Evolutionary conservation across 2,888 invertebrate species (phyloP).

Genomic region (Parascotia fuliginaria): DNA sequence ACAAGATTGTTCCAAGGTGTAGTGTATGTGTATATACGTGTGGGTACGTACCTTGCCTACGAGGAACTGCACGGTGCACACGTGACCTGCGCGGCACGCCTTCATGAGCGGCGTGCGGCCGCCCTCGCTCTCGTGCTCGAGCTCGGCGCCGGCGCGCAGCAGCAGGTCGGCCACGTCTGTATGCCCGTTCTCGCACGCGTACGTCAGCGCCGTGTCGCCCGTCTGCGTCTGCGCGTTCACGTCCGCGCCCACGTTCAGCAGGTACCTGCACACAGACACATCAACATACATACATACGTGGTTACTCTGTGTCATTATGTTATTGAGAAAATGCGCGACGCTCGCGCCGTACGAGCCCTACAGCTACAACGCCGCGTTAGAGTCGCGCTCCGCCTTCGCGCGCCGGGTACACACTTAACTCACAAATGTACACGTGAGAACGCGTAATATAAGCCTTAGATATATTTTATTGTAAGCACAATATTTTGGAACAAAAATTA

Average conservation of each 20-base stretch:
- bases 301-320: no score
- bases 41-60: slow-evolving; percentile 89
- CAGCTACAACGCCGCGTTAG: no score
- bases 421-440: no score
- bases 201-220: slow-evolving; percentile 97
- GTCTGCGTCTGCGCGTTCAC: slow-evolving; percentile 98
- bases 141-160: slow-evolving; percentile 94
- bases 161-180: slow-evolving; percentile 98
- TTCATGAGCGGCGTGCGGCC: slow-evolving; percentile 99
- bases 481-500: no score
- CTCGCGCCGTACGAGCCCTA: no score
- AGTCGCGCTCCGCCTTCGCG: no score
- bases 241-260: slow-evolving; percentile 94
- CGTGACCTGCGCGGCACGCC: slow-evolving; percentile 97
- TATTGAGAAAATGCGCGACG: no score
- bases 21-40: neutral
- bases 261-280: slow-evolving; percentile 80
- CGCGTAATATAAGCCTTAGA: no score
- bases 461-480: no score
- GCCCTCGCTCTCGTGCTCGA: slow-evolving; percentile 98
- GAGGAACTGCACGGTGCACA: slow-evolving; percentile 98
- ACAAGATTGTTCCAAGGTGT: slow-evolving; percentile 91
- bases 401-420: no score
- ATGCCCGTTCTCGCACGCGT: slow-evolving; percentile 99
- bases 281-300: no score